Evolutionary conservation across 2,113 vertebrate genomes (phyloP), one percentile per base, ranked within the genome.

Genomic region (Apus apus): DNA sequence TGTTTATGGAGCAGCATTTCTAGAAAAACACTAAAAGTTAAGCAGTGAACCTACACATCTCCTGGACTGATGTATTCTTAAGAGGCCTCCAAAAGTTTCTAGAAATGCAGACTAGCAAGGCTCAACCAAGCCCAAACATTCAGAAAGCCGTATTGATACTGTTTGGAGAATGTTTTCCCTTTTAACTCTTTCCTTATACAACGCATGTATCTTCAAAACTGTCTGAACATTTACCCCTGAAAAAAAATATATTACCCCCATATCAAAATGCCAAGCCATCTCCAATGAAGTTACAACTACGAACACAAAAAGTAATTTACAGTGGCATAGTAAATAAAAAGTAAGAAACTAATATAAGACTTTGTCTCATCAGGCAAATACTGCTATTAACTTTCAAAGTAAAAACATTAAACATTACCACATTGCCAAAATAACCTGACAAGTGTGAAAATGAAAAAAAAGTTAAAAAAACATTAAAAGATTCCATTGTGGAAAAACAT

Each of bases 391-490:
- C 9, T 13, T 71, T 40, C 20, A 11, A 57, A 81, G 15, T 43
- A 58, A 66, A 81, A 74, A 19, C 13, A 27, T 16, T 29, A 46
- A 56, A 79, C 38, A 51, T 38, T n/a, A 38, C 6, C 15, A 38
- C 20, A 53, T 46, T 36, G 15, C 40, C 76, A 56, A 50, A 50
- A 89, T 56, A 53, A 38, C 23, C 27, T 32, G n/a, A 51, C 32
- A 50, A 73, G n/a, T 21, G 34, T 3, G 19, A 54, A 89, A 56
- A 75, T 22, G 23, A 5, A 25, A 65, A 40, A 76, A 56, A 61
- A 14, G 4, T 38, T 12, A 43, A 43, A 43, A 43, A 43, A 43
- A 43, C 40, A 12, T 11, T n/a, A 46, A 0, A 1, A 46, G 6
- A 20, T 46, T 67, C 13, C 13, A 53, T 10, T n/a, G 46, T 38